Evolutionary conservation across 2,113 vertebrate genomes (phyloP).

Genomic region (Aspidoscelis tigris): DNA sequence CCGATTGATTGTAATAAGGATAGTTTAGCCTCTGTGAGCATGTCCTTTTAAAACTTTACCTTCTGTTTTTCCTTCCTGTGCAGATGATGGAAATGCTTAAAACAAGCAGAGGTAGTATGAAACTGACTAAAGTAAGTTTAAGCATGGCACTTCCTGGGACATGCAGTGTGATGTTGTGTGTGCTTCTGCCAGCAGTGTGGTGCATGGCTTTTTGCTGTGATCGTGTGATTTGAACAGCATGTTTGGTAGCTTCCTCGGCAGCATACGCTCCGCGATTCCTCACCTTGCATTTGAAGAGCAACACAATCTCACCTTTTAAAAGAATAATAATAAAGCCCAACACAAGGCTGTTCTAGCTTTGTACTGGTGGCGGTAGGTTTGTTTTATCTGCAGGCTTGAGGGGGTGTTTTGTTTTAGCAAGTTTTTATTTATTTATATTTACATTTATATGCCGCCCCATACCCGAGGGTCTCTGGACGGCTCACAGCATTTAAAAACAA

Average conservation of each 20-base stretch:
- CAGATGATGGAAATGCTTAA: conserved; percentile 89
- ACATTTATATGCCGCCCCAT: no score
- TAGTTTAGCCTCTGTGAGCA: conserved; percentile 45
- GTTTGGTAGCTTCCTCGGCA: conserved; percentile 51
- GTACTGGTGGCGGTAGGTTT: neutral
- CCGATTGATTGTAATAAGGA: conserved; percentile 14
- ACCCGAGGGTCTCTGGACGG: no score
- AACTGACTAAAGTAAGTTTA: conserved; percentile 77
- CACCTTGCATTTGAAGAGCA: conserved; percentile 39
- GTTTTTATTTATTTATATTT: no score
- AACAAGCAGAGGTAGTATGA: conserved; percentile 80
- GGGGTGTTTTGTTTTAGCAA: no score
- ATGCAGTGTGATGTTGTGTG: conserved; percentile 62
- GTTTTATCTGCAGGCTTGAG: no score
- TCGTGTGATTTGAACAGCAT: conserved; percentile 72
- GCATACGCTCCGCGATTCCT: conserved; percentile 48
- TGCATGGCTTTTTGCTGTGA: conserved; percentile 75
- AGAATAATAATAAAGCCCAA: conserved; percentile 27
- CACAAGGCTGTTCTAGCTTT: conserved; percentile 20
- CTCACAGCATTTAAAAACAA: no score
- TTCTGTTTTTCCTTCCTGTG: conserved; percentile 81
- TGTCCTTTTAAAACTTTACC: conserved; percentile 60
- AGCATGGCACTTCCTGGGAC: conserved; percentile 73
- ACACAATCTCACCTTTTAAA: neutral
- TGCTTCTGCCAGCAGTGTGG: conserved; percentile 70